Percentiles rank a stretch among this genome's conserved stretches.
These are phyloP conservation scores for Rallus limicola DNA, from an alignment of 2,113 vertebrate species.

Conservation along the genomic window DNA sequence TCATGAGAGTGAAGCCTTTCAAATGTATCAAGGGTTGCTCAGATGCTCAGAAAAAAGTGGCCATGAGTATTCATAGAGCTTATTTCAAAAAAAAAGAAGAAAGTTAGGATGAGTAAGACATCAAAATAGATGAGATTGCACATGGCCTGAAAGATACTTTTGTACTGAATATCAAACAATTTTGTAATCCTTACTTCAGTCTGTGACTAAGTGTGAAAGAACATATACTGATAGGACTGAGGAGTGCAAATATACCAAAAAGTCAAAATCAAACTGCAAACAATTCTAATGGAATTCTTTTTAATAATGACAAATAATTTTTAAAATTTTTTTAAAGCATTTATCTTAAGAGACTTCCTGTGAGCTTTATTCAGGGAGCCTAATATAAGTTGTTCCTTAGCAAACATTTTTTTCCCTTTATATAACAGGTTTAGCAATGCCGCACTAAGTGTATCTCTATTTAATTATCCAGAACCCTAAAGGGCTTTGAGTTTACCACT, in stretches of 20 bases:
- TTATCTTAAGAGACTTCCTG: neutral
- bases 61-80: neutral
- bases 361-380: neutral
- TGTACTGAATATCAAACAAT: neutral
- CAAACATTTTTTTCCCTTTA: constrained; percentile 7
- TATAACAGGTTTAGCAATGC: neutral
- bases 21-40: constrained; percentile 6
- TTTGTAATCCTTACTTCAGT: neutral
- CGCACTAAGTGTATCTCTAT: neutral
- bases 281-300: neutral
- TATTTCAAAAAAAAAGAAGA: neutral
- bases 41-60: neutral
- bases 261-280: neutral
- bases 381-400: neutral
- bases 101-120: neutral
- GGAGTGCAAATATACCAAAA: neutral
- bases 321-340: neutral
- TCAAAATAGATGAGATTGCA: neutral
- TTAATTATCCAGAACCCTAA: neutral
- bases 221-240: neutral
- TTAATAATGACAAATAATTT: neutral
- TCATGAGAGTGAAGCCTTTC: constrained; percentile 10
- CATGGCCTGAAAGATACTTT: neutral
- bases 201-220: neutral
- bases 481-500: neutral